Evolutionary conservation across 2,113 vertebrate species (phyloP).

Genomic region (Trogon surrucura): DNA sequence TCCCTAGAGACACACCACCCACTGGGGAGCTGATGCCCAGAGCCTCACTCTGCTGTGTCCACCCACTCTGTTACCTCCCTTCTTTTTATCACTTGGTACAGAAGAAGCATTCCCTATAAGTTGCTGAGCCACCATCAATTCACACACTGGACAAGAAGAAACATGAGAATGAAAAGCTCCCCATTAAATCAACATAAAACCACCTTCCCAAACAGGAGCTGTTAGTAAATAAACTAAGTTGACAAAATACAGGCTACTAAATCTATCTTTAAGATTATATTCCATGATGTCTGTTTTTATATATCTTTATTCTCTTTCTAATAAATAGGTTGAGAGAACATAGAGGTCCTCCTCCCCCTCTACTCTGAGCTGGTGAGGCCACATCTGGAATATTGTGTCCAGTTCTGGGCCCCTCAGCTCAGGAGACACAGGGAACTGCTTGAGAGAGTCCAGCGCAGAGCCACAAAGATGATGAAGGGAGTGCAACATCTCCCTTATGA

Average conservation of each 20-base stretch:
- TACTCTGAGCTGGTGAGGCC: no score
- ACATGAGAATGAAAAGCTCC: not conserved
- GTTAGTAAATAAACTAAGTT: not conserved
- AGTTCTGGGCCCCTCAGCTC: no score
- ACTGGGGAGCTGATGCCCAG: fast-evolving
- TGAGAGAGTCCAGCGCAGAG: no score
- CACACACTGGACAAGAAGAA: not conserved
- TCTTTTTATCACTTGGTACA: not conserved
- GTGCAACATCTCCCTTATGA: no score
- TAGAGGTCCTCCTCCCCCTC: no score
- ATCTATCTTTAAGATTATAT: not conserved
- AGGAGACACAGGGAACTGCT: no score
- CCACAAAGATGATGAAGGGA: no score
- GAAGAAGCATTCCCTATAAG: not conserved
- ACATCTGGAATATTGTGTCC: no score
- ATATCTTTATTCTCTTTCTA: no score
- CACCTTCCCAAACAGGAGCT: not conserved
- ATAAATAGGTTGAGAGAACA: no score
- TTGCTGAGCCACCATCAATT: not conserved
- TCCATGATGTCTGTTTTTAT: not conserved
- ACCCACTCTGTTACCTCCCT: not conserved
- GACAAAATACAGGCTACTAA: not conserved
- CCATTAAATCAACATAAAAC: not conserved
- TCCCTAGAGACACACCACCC: not conserved
- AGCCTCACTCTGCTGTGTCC: not conserved